Evolutionary conservation across 2,113 vertebrate genomes (phyloP), one percentile per base, ranked within the genome.

Genomic region (Leptosomus discolor): DNA sequence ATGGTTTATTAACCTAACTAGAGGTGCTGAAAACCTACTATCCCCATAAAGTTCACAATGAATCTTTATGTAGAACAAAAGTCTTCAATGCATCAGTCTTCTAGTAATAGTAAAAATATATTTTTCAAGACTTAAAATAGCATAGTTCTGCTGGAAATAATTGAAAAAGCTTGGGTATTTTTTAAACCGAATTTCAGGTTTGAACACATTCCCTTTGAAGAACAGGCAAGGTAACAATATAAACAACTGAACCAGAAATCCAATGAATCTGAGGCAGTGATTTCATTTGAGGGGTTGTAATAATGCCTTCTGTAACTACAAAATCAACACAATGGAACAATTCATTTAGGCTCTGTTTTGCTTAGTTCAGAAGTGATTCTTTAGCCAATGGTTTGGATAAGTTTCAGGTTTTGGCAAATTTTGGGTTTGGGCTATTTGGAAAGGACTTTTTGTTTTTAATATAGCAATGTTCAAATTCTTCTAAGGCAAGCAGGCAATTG

Each of bases 141-240:
- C 16, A 39, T 5, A 26, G 5, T 11, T 70, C 48, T 63, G 9
- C 32, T 61, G 36, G 39, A 89, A 71, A 37, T 15, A 68, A 68
- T 2, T 20, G 3, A 39, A 46, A 79, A 68, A 18, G 6, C 1
- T n/a, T 12, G 10, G 5, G 6, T 1, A 0, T 12, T 56, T 43
- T 74, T 63, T 3, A 71, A 46, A 36, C 13, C 39, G 36, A 77
- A 58, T 36, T 85, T 61, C 54, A 60, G 11, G 17, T 88, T 77
- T 81, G 32, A 92, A 69, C 15, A 50, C 6, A 27, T 20, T 46
- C 6, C 19, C 10, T 81, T 19, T 20, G 50, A 95, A 60, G 24
- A 32, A 23, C 15, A 73, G 39, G 23, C 32, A 67, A 94, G 19
- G 23, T 48, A 86, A 46, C 13, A 56, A 26, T 32, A 56, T 2